These are phyloP conservation scores for Vireo altiloquus DNA, from an alignment of 2,113 vertebrate species.

Conservation along the genomic window DNA sequence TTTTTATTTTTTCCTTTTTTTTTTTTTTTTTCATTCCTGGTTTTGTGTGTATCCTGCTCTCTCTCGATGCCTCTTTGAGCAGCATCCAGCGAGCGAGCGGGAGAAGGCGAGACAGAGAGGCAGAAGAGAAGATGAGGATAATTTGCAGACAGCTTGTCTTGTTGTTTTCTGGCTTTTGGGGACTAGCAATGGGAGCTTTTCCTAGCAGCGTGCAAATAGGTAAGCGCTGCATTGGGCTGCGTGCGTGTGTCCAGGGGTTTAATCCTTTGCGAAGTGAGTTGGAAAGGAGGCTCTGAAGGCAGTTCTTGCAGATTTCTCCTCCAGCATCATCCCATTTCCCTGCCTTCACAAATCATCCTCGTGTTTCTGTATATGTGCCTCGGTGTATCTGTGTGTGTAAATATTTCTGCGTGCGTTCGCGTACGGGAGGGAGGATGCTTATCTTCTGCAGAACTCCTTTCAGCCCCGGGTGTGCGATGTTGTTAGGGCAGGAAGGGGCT, in stretches of 20 bases:
- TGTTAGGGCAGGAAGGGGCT: background rate
- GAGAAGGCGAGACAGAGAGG: slow-evolving; percentile 66
- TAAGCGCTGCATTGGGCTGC: slow-evolving; percentile 74
- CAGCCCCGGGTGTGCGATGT: background rate
- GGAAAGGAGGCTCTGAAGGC: background rate
- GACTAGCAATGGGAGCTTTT: slow-evolving; percentile 95
- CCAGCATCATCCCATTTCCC: background rate
- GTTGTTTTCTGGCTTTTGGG: slow-evolving; percentile 94
- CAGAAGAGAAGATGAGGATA: slow-evolving; percentile 93
- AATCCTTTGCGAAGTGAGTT: slow-evolving; percentile 45
- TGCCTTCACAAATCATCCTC: background rate
- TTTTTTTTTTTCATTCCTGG: no score
- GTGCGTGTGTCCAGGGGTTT: background rate
- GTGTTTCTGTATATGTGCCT: background rate
- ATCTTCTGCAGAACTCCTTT: background rate
- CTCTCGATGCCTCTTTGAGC: slow-evolving; percentile 88
- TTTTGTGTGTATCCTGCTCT: slow-evolving; percentile 41
- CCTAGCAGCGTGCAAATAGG: slow-evolving; percentile 99
- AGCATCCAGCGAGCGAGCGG: slow-evolving; percentile 77
- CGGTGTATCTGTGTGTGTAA: background rate
- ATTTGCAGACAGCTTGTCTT: slow-evolving; percentile 95
- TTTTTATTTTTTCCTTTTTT: no score
- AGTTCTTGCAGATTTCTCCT: background rate
- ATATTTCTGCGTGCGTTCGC: background rate
- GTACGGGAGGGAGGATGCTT: background rate